Evolutionary conservation across 1,140 invertebrate genomes (phyloP), one percentile per base, ranked within the genome.

Genomic region (Bathynomus jamesi): DNA sequence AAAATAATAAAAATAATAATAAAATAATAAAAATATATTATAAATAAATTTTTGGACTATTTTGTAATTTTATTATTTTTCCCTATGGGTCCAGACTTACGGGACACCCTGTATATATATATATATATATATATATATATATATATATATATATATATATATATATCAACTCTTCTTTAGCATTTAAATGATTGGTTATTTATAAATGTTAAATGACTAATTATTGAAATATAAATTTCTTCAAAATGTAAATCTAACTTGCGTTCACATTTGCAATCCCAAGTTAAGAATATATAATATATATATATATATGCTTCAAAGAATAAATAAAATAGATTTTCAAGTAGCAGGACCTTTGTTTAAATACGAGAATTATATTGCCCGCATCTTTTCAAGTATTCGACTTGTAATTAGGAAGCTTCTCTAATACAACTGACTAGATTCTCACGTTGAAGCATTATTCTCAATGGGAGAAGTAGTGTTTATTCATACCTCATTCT

Each of bases 101-200:
- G n/a, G n/a, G n/a, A n/a, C n/a, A n/a, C n/a, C n/a, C n/a, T 28
- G 27, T 28, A 63, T 63, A 63, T 63, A 63, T 63, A 63, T 63
- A 63, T 63, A 63, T 63, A 63, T 63, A 63, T 63, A 63, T 63
- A 63, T 63, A 63, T 63, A 63, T 63, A 63, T 63, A 63, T 63
- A 63, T 63, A 63, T 63, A 63, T 63, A 63, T 63, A 63, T 63
- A 63, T 63, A 63, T 63, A 63, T 63, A 63, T 63, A 63, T 63
- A 63, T 53, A 53, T 53, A 53, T 53, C 2, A 1, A 53, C 2
- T n/a, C n/a, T n/a, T n/a, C n/a, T n/a, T n/a, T n/a, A n/a, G n/a
- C n/a, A n/a, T n/a, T n/a, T n/a, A n/a, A n/a, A n/a, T 46, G 40
- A 11, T 46, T 46, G n/a, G 40, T n/a, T 46, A n/a, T n/a, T 11